Evolutionary conservation across 2,888 invertebrate genomes (phyloP).

Genomic region (Epirrhoe tristata): DNA sequence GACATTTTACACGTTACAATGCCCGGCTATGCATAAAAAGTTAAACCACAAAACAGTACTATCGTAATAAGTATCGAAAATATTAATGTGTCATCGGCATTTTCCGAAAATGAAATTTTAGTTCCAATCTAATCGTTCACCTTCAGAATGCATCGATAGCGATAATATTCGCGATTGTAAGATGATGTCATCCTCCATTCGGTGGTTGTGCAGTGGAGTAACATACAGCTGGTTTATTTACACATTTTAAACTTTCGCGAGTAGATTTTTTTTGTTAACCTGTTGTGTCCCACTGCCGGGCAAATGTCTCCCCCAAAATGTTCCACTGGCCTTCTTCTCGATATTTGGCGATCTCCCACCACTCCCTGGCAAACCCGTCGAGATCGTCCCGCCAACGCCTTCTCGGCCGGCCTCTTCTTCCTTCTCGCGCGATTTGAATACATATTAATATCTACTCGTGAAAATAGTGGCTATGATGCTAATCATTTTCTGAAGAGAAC

Average conservation of each 20-base stretch:
- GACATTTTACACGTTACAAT: conserved; percentile 4
- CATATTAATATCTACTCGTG: too few species aligned
- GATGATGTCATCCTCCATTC: conserved; percentile 33
- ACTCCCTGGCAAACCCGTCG: too few species aligned
- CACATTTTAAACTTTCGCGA: neutral
- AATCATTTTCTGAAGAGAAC: too few species aligned
- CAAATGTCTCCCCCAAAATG: neutral
- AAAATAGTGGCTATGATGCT: too few species aligned
- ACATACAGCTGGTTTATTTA: conserved; percentile 6
- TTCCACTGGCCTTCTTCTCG: too few species aligned
- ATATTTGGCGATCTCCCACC: too few species aligned
- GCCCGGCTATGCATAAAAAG: neutral
- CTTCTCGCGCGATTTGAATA: too few species aligned
- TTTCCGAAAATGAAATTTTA: neutral
- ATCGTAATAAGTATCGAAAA: conserved; percentile 1
- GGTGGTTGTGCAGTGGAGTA: conserved; percentile 20
- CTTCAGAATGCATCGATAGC: conserved; percentile 22
- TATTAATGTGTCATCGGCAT: neutral
- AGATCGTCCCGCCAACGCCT: too few species aligned
- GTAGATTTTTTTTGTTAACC: too few species aligned
- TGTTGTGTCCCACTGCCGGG: too few species aligned
- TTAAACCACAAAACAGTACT: neutral
- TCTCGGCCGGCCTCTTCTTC: too few species aligned
- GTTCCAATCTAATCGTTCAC: conserved; percentile 29
- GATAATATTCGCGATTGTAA: conserved; percentile 23